A percentile compares a stretch with the other conserved stretches of the same genome.
phyloP scores from a whole-genome alignment of 2,888 invertebrate genomes.

The Thysanoteuthis rhombus region DNA sequence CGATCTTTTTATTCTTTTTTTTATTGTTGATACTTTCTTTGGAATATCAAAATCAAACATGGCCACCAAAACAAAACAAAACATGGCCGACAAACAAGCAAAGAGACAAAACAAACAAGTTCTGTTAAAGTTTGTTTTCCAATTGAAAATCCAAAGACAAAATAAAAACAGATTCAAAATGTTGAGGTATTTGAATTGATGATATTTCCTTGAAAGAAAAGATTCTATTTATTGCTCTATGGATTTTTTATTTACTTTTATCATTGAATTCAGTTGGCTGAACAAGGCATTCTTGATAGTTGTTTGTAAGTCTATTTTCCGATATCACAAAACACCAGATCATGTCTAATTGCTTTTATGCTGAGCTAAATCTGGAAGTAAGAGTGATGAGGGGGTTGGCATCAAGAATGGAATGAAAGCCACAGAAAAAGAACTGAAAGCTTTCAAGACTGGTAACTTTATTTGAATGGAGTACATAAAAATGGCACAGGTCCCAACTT shows the following conservation, averaged over 20 bases:
- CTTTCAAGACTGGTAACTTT: neutral
- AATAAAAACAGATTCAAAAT: neutral
- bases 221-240: neutral
- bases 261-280: neutral
- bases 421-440: neutral
- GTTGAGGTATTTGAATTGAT: neutral
- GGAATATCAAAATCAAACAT: neutral
- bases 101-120: neutral
- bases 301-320: neutral
- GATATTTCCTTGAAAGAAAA: neutral
- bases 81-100: neutral
- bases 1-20: neutral
- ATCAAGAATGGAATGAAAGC: neutral
- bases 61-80: neutral
- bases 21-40: neutral
- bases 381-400: neutral
- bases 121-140: neutral
- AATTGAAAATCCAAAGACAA: neutral
- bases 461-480: neutral
- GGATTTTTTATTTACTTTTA: neutral
- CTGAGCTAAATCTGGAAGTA: neutral
- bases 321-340: neutral
- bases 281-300: neutral
- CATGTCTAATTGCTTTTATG: conserved; percentile 12
- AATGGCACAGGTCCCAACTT: neutral